Evolutionary conservation across 2,113 vertebrate genomes (phyloP).

Genomic region (Semnornis frantzii): DNA sequence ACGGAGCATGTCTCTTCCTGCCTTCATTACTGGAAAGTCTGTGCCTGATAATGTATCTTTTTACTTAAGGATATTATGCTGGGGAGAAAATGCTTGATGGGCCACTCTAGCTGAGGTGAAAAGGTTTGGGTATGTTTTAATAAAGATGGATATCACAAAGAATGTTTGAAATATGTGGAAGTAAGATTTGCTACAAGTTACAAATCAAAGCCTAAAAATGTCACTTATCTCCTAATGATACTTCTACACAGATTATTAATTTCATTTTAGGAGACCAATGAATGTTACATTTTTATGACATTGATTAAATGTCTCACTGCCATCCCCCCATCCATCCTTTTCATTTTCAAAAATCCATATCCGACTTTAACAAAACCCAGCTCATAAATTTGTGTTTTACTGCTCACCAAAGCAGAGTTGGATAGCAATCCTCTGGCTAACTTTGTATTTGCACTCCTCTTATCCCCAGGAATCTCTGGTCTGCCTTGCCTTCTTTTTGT

Average conservation of each 20-base stretch:
- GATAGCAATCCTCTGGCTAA: neutral
- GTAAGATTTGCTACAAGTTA: constrained; percentile 81
- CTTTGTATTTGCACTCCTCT: constrained; percentile 1
- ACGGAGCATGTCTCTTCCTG: constrained; percentile 70
- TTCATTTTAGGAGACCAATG: constrained; percentile 85
- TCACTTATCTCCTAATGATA: constrained; percentile 86
- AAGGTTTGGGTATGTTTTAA: constrained; percentile 79
- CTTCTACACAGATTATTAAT: constrained; percentile 88
- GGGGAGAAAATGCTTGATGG: constrained; percentile 64
- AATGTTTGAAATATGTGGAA: constrained; percentile 79
- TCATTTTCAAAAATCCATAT: constrained; percentile 80
- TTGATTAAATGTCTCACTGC: constrained; percentile 83
- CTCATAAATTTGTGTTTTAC: constrained; percentile 77
- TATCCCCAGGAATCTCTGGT: neutral
- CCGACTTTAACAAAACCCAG: constrained; percentile 74
- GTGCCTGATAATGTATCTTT: constrained; percentile 72
- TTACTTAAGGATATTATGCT: constrained; percentile 73
- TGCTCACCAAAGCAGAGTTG: constrained; percentile 46
- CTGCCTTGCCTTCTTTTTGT: neutral
- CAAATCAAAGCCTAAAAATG: constrained; percentile 85
- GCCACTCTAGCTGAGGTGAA: constrained; percentile 71
- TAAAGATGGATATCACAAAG: constrained; percentile 79
- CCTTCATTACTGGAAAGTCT: constrained; percentile 75
- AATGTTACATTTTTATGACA: constrained; percentile 87
- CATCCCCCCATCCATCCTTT: constrained; percentile 77